These are phyloP conservation scores for Andrena hattorfiana DNA, from an alignment of 2,888 invertebrate genomes.

Conservation along the genomic window DNA sequence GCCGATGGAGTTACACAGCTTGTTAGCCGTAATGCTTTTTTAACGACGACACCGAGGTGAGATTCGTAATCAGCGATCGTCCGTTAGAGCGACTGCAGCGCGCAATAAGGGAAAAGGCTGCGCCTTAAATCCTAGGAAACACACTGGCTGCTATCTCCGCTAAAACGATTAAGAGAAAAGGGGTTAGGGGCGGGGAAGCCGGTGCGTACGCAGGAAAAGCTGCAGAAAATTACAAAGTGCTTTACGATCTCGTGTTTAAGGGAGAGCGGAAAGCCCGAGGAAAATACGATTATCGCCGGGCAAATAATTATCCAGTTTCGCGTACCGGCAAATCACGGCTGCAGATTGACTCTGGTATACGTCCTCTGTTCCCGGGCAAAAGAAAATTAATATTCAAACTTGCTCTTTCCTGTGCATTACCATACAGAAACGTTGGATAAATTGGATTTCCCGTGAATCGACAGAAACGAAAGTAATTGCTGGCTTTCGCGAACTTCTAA, in stretches of 20 bases:
- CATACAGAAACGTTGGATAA: background rate
- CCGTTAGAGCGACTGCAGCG: slow-evolving; percentile 48
- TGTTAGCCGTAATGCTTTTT: background rate
- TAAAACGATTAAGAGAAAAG: slow-evolving; percentile 48
- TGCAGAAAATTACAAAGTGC: slow-evolving; percentile 44
- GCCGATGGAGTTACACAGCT: background rate
- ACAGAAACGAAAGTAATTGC: background rate
- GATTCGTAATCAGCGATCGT: slow-evolving; percentile 55
- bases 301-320: slow-evolving; percentile 34
- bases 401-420: background rate
- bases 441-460: background rate
- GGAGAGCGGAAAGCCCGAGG: background rate
- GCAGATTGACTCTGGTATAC: background rate
- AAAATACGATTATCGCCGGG: slow-evolving; percentile 24
- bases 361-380: background rate
- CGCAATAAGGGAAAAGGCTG: slow-evolving; percentile 47
- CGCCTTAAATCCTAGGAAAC: slow-evolving; percentile 53
- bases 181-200: background rate
- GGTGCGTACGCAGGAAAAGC: slow-evolving; percentile 27
- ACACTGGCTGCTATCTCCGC: slow-evolving; percentile 42
- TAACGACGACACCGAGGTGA: slow-evolving; percentile 6
- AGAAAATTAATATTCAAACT: slow-evolving; percentile 1
- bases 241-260: slow-evolving; percentile 41
- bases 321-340: background rate
- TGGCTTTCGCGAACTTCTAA: background rate